phyloP scores from a whole-genome alignment of 2,113 vertebrate genomes.

The Elachura formosa region DNA sequence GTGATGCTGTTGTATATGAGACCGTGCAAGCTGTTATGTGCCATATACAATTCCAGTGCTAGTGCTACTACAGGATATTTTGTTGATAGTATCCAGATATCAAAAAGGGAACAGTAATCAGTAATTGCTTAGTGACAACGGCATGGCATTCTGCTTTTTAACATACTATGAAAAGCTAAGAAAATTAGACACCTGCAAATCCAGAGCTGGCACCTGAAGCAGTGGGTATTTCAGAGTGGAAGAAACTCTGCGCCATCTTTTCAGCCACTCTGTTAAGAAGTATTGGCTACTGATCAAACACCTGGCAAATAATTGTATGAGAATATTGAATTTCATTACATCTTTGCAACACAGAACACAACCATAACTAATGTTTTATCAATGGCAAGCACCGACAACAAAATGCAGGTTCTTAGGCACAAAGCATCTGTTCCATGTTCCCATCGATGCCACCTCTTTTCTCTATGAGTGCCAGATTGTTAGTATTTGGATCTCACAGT shows the following conservation, averaged over 20 bases:
- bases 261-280: background rate
- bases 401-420: background rate
- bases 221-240: background rate
- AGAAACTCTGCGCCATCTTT: background rate
- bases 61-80: background rate
- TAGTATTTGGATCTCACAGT: background rate
- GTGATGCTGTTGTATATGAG: accelerated
- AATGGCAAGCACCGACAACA: background rate
- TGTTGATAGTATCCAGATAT: background rate
- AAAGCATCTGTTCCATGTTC: background rate
- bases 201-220: background rate
- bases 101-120: background rate
- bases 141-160: background rate
- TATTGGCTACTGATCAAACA: background rate
- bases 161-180: background rate
- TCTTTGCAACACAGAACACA: background rate
- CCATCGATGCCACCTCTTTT: background rate
- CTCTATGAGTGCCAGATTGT: background rate
- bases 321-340: background rate
- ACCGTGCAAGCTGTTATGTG: background rate
- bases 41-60: accelerated
- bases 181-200: background rate
- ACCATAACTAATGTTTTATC: background rate
- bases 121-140: background rate
- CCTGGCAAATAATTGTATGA: background rate